A percentile compares a stretch with the other conserved stretches of the same genome.
phyloP scores from a whole-genome alignment of 2,113 vertebrate species.

The Salvelinus sp. region DNA sequence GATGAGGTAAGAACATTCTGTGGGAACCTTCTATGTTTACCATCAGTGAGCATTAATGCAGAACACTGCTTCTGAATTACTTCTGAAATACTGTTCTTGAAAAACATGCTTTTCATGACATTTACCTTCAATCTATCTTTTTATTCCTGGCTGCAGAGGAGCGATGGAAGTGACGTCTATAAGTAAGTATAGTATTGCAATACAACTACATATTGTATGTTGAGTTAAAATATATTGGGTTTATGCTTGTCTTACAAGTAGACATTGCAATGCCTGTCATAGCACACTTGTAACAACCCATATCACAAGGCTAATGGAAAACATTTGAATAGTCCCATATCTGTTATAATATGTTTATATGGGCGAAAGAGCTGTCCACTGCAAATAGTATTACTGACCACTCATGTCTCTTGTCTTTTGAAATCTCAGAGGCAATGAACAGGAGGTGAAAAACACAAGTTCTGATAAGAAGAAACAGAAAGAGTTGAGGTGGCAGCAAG shows the following conservation, averaged over 20 bases:
- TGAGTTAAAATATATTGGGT: too few species aligned
- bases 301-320: too few species aligned
- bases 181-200: slow-evolving; percentile 60
- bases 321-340: too few species aligned
- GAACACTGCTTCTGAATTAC: not conserved
- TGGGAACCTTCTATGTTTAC: not conserved
- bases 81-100: not conserved
- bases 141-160: slow-evolving; percentile 53
- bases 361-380: not conserved
- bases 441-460: not conserved
- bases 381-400: not conserved
- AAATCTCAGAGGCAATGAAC: not conserved
- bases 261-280: too few species aligned
- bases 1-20: slow-evolving; percentile 53
- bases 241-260: too few species aligned
- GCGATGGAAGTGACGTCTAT: slow-evolving; percentile 64
- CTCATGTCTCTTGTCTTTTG: not conserved
- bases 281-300: too few species aligned
- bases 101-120: not conserved
- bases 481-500: slow-evolving; percentile 49
- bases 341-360: not conserved
- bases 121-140: not conserved
- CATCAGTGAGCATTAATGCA: not conserved
- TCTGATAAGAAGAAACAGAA: slow-evolving; percentile 42
- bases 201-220: not conserved